Base-by-base conservation (phyloP, 2,888 invertebrate genomes). In the Galeopsomyia nigrocyanea region DNA sequence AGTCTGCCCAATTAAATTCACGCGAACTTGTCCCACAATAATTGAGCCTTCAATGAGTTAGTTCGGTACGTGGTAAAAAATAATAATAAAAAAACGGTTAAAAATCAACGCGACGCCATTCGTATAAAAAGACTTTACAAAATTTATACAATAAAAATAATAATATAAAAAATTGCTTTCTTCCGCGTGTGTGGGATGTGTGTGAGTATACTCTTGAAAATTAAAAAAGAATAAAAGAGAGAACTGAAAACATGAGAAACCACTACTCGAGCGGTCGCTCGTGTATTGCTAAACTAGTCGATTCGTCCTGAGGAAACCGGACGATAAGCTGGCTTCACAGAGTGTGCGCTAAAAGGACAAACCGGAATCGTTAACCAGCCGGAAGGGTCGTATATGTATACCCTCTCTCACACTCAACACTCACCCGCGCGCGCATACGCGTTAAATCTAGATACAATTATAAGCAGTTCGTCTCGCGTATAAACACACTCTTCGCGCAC, bases 131-230 rank as follows among this genome's bases (percentile, higher is more conserved):
- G 68, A 71, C 73, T 75, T 75, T 73, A 75, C 70, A 75, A 73
- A 75, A 73, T 75, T 75, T 75, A 67, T 71, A 75, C 73, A 73
- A 73, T 75, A 73, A 75, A 62, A 73, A 75, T 65, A 73, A 75
- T 65, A 73, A 73, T 73, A 73, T 61, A 75, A 75, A 72, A 74
- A 65, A 58, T 73, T 62, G 51, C 65, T 63, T 68, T 50, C 31
- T 63, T n/a, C 7, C 39, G 39, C 39, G 39, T 39, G 39, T 39
- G 39, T 39, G 39, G 39, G 39, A 39, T 39, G 39, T 39, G 39
- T 39, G 51, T 60, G 67, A 70, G 70, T 49, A 39, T 21, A 65
- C 19, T 68, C 47, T 14, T 57, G 49, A 71, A 39, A 64, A 46
- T 65, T 19, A 71, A 62, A 65, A 64, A 53, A 39, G 2, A 39